phyloP scores from a whole-genome alignment of 37 sponge, comb jelly and placozoan species.

The Halichondria panicea region DNA sequence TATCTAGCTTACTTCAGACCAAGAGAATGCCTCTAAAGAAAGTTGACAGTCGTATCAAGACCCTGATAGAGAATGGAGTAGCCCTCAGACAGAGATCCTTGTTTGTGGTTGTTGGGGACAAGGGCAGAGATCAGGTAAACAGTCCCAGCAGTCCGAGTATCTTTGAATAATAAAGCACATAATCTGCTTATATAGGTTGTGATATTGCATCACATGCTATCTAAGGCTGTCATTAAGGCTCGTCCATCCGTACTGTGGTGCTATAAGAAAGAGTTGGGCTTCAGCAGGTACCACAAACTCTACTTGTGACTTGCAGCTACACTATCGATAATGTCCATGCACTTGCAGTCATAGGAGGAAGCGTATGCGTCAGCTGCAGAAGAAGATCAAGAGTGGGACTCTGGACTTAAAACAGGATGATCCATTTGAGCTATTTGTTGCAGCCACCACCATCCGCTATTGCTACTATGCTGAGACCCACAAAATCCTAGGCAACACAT shows the following conservation, averaged over 20 bases:
- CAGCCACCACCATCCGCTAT: conserved; percentile 91
- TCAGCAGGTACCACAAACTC: conserved; percentile 76
- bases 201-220: conserved; percentile 91
- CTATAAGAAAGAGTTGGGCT: conserved; percentile 98
- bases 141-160: neutral
- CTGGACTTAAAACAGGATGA: conserved; percentile 84
- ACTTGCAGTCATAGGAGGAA: conserved; percentile 93
- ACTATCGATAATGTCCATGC: neutral
- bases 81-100: conserved; percentile 60
- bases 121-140: conserved; percentile 81
- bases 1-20: neutral
- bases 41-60: conserved; percentile 78
- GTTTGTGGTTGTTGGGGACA: conserved; percentile 90
- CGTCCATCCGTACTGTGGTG: conserved; percentile 95
- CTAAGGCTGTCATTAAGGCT: conserved; percentile 76
- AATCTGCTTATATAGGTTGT: conserved; percentile 73
- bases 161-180: neutral
- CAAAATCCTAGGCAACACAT: conserved; percentile 96
- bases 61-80: conserved; percentile 88
- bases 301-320: neutral
- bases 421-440: conserved; percentile 95
- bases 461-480: conserved; percentile 95
- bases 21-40: conserved; percentile 67
- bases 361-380: conserved; percentile 89
- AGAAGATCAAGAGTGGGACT: conserved; percentile 86